Base-by-base conservation (phyloP, 2,888 invertebrate genomes). In the Cerastis leucographa region DNA sequence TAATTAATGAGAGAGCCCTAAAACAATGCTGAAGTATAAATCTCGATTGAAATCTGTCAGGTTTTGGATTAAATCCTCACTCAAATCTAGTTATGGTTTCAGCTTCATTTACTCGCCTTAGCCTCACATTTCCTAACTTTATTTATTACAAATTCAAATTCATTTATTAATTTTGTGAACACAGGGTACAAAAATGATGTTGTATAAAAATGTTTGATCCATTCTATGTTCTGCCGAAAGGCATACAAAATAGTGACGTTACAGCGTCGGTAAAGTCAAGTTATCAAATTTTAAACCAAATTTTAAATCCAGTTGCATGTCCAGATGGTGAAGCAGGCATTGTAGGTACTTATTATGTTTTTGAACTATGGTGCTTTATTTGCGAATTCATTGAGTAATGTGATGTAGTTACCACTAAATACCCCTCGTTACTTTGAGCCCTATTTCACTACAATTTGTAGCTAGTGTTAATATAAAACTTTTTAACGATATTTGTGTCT, bases 61-160 rank as follows among this genome's bases (percentile, higher is more conserved):
- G 6, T 54, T 76, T 42, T 9, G 19, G 9, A 54, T 12, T 46
- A 46, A 44, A 62, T 64, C 12, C 29, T 49, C 25, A 42, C 40
- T 42, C 17, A 76, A 64, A 78, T 83, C 40, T 83, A 35, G 83
- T 64, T 76, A 25, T 46, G 42, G 46, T 54, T 76, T 22, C 12
- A 35, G 46, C 8, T 14, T 71, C 11, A 40, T 19, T 22, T 40
- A 56, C 17, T 7, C 14, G 9, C 19, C 8, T 42, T 22, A 25
- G 25, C 14, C 17, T 44, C 7, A 2, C 17, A 17, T 49, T 68
- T 19, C 0, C 19, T 2, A 49, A 12, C 12, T n/a, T n/a, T n/a
- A 19, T 40, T 67, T 11, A n/a, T n/a, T n/a, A n/a, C n/a, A n/a
- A n/a, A n/a, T n/a, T n/a, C n/a, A n/a, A n/a, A n/a, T n/a, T n/a